phyloP scores from a whole-genome alignment of 2,888 invertebrate species.

The Megamerina dolium region DNA sequence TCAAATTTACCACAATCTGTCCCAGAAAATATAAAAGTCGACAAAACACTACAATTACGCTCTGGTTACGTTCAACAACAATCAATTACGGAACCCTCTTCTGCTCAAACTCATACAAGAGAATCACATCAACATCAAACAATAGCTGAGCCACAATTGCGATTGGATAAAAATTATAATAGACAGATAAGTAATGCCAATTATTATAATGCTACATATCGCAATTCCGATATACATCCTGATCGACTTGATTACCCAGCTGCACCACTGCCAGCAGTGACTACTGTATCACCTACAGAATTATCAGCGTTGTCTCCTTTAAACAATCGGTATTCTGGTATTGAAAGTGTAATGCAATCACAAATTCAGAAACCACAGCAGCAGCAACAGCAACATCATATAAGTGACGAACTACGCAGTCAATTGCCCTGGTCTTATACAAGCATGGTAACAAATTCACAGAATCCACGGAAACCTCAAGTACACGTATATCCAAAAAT shows the following conservation, averaged over 20 bases:
- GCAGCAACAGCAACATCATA: slow-evolving; percentile 24
- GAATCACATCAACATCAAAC: no score
- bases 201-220: slow-evolving; percentile 27
- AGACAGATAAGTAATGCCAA: no score
- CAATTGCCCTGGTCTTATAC: slow-evolving; percentile 60
- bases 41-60: no score
- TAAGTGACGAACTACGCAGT: slow-evolving; percentile 52
- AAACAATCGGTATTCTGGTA: slow-evolving; percentile 39
- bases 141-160: no score
- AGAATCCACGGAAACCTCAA: slow-evolving; percentile 37
- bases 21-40: no score
- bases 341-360: slow-evolving; percentile 19
- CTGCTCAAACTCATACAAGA: no score
- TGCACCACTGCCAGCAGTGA: slow-evolving; percentile 16
- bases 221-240: slow-evolving; percentile 38
- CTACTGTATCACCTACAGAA: slow-evolving; percentile 19
- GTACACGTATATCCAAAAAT: slow-evolving; percentile 57
- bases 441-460: slow-evolving; percentile 31
- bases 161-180: no score
- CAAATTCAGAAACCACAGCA: not conserved
- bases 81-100: no score
- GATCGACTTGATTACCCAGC: slow-evolving; percentile 39
- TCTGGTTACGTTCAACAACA: no score
- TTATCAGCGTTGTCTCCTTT: slow-evolving; percentile 36
- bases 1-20: no score